Percentiles rank a stretch among this genome's conserved stretches.
These are phyloP conservation scores for Chanos chanos DNA, from an alignment of 2,797 vertebrate genomes.

Conservation along the genomic window DNA sequence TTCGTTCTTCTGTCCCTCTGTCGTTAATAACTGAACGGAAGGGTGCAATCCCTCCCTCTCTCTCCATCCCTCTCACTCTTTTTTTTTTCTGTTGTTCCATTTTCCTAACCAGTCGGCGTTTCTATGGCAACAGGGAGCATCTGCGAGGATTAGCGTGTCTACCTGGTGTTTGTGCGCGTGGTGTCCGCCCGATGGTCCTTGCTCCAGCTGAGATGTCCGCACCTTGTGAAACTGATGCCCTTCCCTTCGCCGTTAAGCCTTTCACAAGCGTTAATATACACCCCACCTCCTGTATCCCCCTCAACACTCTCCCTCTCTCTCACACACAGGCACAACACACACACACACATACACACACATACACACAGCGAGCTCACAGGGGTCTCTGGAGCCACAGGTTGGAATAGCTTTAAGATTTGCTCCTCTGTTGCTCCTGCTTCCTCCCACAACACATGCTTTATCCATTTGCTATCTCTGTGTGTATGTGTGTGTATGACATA, in stretches of 20 bases:
- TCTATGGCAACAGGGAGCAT: slow-evolving; percentile 54
- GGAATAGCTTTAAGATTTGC: too few relatives aligned
- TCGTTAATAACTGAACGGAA: too few relatives aligned
- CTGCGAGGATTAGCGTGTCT: slow-evolving; percentile 21
- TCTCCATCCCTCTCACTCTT: not conserved
- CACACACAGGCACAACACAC: not conserved
- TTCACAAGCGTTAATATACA: too few relatives aligned
- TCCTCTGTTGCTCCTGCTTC: too few relatives aligned
- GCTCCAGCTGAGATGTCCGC: not conserved
- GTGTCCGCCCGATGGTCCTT: not conserved
- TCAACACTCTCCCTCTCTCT: not conserved
- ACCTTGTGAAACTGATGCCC: slow-evolving; percentile 1
- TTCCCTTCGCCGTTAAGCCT: too few relatives aligned
- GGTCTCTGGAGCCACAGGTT: too few relatives aligned
- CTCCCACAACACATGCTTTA: too few relatives aligned
- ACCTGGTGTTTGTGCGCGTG: slow-evolving; percentile 16
- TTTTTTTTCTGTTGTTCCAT: not conserved
- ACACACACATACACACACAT: not conserved
- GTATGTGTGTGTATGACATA: too few relatives aligned
- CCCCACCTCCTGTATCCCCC: not conserved
- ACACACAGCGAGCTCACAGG: too few relatives aligned
- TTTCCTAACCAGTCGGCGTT: slow-evolving; percentile 32
- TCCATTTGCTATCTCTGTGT: too few relatives aligned
- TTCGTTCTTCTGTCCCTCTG: too few relatives aligned
- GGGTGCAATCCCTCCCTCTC: not conserved